Conservation (phyloP, 2,113 vertebrate genomes). For the Trematocara marginatum region DNA sequence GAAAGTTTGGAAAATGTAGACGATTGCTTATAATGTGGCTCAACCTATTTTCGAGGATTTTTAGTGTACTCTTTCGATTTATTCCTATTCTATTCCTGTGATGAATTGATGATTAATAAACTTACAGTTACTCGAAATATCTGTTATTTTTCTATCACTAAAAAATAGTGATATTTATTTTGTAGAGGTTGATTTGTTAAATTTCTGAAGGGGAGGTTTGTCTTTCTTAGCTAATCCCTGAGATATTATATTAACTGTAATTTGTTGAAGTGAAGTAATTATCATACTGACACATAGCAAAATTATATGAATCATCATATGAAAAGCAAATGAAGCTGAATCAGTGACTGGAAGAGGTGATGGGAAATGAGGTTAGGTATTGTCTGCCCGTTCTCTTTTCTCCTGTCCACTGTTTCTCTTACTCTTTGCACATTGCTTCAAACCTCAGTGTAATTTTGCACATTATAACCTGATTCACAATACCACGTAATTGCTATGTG, state of each 20-base stretch:
- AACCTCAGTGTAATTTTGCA: not conserved
- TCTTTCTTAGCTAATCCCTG: not conserved
- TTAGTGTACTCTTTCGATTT: not conserved
- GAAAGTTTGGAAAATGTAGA: not conserved
- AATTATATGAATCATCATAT: not conserved
- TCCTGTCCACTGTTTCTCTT: not conserved
- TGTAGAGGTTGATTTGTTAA: not conserved
- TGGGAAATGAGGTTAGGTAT: not conserved
- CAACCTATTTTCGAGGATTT: not conserved
- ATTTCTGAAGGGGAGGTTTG: not conserved
- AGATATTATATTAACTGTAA: not conserved
- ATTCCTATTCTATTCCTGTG: not conserved
- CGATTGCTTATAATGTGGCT: not conserved
- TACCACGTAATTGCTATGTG: constrained; percentile 11
- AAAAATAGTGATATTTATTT: not conserved
- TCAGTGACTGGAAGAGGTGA: not conserved
- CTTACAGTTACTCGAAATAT: not conserved
- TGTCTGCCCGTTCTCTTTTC: not conserved
- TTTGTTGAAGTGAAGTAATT: not conserved
- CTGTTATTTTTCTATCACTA: not conserved
- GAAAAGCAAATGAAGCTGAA: not conserved
- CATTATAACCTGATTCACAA: constrained; percentile 29
- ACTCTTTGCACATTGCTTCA: not conserved
- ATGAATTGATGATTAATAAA: constrained; percentile 15
- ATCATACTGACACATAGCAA: not conserved